Evolutionary conservation across 2,797 vertebrate genomes (phyloP).

Genomic region (Eleutherodactylus coqui): DNA sequence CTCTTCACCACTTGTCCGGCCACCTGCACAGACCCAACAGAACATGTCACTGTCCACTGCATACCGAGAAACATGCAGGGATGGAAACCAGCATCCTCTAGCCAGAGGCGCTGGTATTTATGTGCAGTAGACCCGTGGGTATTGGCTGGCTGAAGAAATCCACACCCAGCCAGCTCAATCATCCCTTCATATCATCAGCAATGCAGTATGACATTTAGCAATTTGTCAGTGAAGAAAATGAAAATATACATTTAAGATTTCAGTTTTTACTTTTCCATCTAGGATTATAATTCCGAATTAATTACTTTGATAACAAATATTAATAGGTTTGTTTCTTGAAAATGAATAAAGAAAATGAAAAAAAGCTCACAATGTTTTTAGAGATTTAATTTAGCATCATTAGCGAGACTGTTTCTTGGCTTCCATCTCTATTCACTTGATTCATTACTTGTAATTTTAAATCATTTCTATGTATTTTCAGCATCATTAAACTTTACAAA

Average conservation of each 20-base stretch:
- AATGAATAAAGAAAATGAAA: no score
- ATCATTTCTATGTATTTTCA: not conserved
- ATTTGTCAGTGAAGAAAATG: not conserved
- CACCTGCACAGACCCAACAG: no score
- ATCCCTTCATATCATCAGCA: not conserved
- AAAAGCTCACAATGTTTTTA: not conserved
- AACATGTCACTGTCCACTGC: no score
- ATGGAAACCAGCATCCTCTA: no score
- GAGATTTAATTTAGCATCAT: not conserved
- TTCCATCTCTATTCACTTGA: not conserved
- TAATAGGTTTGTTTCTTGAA: not conserved
- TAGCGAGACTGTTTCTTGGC: not conserved
- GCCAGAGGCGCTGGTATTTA: no score
- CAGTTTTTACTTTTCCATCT: not conserved
- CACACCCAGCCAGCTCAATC: no score
- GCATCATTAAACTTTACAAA: constrained; percentile 6
- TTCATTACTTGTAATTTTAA: not conserved
- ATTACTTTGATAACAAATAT: not conserved
- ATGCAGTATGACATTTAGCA: not conserved
- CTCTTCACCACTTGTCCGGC: no score
- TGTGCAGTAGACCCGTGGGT: no score
- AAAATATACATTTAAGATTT: not conserved
- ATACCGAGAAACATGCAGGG: no score
- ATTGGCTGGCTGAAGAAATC: no score
- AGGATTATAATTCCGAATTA: not conserved